These are phyloP conservation scores for Chloropsis hardwickii DNA, from an alignment of 2,113 vertebrate genomes.

Conservation along the genomic window DNA sequence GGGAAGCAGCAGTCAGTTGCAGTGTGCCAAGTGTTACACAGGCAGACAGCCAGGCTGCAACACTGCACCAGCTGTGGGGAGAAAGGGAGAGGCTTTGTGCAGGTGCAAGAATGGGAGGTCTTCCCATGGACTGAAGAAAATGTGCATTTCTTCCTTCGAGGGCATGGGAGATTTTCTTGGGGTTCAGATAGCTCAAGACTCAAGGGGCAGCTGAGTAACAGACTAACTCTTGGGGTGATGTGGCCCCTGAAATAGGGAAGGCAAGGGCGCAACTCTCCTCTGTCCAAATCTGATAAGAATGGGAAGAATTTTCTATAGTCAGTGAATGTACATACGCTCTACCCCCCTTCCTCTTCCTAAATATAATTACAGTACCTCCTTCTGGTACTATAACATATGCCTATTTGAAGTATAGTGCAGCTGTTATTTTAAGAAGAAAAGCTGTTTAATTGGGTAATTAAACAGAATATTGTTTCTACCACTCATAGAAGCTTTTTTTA, in stretches of 20 bases:
- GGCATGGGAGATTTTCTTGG: background rate
- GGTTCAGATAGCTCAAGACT: background rate
- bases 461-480: constrained; percentile 38
- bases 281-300: background rate
- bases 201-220: background rate
- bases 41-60: background rate
- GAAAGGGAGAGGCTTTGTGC: background rate
- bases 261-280: background rate
- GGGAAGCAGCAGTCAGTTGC: background rate
- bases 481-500: constrained; percentile 20
- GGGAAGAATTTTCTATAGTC: background rate
- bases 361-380: background rate
- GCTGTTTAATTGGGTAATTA: constrained; percentile 44
- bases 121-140: background rate
- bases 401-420: constrained; percentile 9
- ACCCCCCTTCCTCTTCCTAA: background rate
- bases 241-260: background rate
- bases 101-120: background rate
- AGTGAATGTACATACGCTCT: background rate
- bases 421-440: constrained; percentile 48
- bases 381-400: constrained; percentile 5
- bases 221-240: background rate
- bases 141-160: background rate
- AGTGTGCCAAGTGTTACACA: accelerated
- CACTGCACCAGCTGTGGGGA: background rate